A percentile compares a stretch with the other conserved stretches of the same genome.
phyloP scores from a whole-genome alignment of 1,140 invertebrate genomes.

The Reticulitermes speratus region DNA sequence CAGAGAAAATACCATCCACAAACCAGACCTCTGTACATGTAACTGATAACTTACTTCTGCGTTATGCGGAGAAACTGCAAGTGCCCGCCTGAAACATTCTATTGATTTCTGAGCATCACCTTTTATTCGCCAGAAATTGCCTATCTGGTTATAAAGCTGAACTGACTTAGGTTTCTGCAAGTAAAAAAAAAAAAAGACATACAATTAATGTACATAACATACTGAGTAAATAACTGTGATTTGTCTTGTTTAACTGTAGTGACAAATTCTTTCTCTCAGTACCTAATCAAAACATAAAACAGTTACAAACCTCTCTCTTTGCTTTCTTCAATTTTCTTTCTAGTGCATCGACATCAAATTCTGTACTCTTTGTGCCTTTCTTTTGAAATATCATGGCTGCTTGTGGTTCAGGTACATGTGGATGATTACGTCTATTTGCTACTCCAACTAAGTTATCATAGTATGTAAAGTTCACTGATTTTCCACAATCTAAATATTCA shows the following conservation, averaged over 20 bases:
- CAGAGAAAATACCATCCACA: too few species aligned
- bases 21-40: too few species aligned
- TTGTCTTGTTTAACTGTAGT: too few species aligned
- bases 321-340: constrained; percentile 76
- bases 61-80: constrained; percentile 82
- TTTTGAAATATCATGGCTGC: constrained; percentile 78
- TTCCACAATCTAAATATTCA: constrained; percentile 78
- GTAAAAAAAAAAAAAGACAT: constrained; percentile 35
- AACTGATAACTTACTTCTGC: constrained; percentile 61
- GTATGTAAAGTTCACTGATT: constrained; percentile 82
- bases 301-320: constrained; percentile 65
- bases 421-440: constrained; percentile 68
- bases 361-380: constrained; percentile 62
- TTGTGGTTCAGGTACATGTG: constrained; percentile 64
- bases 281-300: not conserved
- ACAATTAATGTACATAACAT: constrained; percentile 27
- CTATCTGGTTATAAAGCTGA: constrained; percentile 84
- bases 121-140: constrained; percentile 85
- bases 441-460: constrained; percentile 85
- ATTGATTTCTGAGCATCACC: constrained; percentile 81
- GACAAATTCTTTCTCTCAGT: too few species aligned
- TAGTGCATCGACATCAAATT: constrained; percentile 75
- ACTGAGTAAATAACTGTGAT: too few species aligned
- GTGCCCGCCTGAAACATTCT: constrained; percentile 81
- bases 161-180: constrained; percentile 78